Evolutionary conservation across 2,797 vertebrate genomes (phyloP).

Genomic region (Myotis vivesi): DNA sequence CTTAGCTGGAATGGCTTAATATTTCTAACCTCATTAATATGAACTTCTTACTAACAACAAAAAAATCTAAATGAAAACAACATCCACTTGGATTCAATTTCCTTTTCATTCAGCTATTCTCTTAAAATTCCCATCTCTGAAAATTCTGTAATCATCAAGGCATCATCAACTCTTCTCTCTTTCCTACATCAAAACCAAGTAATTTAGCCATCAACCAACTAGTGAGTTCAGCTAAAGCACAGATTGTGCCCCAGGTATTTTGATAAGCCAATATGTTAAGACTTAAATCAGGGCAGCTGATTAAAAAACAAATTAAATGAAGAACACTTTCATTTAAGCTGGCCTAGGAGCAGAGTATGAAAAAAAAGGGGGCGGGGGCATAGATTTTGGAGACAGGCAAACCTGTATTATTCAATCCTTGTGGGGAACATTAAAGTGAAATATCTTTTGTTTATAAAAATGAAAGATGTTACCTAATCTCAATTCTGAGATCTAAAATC

Average conservation of each 20-base stretch:
- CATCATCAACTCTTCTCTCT: conserved; percentile 8
- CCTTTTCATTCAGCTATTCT: conserved; percentile 26
- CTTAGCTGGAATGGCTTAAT: conserved; percentile 24
- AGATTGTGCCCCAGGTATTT: neutral
- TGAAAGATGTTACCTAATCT: conserved; percentile 48
- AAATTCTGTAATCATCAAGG: conserved; percentile 40
- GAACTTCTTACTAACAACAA: conserved; percentile 36
- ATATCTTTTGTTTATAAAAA: conserved; percentile 48
- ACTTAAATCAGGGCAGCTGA: conserved; percentile 39
- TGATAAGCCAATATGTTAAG: conserved; percentile 38
- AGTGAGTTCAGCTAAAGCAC: neutral
- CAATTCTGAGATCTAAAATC: conserved; percentile 25
- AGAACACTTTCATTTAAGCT: conserved; percentile 43
- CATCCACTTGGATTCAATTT: conserved; percentile 21
- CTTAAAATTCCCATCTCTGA: conserved; percentile 42
- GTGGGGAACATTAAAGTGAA: conserved; percentile 25
- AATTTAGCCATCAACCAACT: conserved; percentile 36
- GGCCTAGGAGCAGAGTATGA: neutral
- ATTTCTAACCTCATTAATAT: conserved; percentile 32
- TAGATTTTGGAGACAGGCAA: neutral
- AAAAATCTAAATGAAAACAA: conserved; percentile 44
- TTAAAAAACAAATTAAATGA: conserved; percentile 48
- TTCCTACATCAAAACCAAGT: conserved; percentile 34
- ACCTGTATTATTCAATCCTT: conserved; percentile 12
- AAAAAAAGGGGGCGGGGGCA: neutral